Evolutionary conservation across 2,113 vertebrate genomes (phyloP), one percentile per base, ranked within the genome.

Genomic region (Myodes glareolus): DNA sequence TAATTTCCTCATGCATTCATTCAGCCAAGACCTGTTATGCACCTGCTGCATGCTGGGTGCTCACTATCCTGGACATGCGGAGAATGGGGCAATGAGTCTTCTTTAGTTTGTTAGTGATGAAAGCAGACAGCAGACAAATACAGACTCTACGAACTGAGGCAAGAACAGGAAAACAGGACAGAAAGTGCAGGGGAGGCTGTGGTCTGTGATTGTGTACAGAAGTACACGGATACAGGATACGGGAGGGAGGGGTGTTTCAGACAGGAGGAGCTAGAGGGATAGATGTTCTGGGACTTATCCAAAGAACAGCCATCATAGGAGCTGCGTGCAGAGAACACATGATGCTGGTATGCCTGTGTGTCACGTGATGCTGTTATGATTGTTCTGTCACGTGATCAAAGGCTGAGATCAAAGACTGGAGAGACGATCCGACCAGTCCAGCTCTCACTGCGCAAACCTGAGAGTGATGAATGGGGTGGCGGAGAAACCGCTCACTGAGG

Each of bases 81-180:
- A 86, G 58, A 23, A n/a, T 2, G 0, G 2, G 25, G 65, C 39
- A 11, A 0, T 63, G 67, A 31, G 50, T 58, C 82, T 77, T 42
- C 4, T 1, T 2, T 61, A 88, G 39, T 47, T 76, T 25, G n/a
- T 23, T 25, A n/a, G 33, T 65, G 42, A 23, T 17, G 63, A 31
- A 23, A 13, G 21, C 39, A 50, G 91, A 19, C 7, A 7, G 84
- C 33, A 63, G 29, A 55, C 25, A 27, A 1, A 21, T 13, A 16
- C 2, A 2, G 5, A 13, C 3, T 61, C 1, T 0, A 0, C 0
- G 2, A 5, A 27, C 21, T 0, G 31, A 29, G 31, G 8, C 0
- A 1, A 0, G 2, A 27, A 31, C 2, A 16, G 58, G 65, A 3
- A n/a, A 39, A 1, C 47, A 21, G 65, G 50, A 21, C 2, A 33